These are phyloP conservation scores for Chionodraco myersi DNA, from an alignment of 2,113 vertebrate genomes.

Conservation along the genomic window DNA sequence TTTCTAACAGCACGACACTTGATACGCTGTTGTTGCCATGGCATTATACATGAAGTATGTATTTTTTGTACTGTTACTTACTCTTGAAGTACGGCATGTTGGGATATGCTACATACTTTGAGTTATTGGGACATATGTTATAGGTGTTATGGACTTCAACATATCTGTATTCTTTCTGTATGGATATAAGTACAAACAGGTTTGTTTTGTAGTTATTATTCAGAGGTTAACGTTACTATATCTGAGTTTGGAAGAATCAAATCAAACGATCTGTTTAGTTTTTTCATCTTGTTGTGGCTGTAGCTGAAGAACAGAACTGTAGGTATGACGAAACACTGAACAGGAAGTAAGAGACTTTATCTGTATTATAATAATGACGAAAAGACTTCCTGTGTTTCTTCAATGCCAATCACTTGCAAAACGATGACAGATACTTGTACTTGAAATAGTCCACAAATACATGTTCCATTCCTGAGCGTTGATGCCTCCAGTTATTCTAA, in stretches of 20 bases:
- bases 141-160: not conserved
- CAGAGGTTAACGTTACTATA: not conserved
- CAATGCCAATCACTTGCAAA: not conserved
- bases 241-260: not conserved
- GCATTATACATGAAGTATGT: slow-evolving; percentile 9
- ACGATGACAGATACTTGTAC: not conserved
- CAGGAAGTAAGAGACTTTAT: slow-evolving; percentile 26
- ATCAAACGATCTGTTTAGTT: not conserved
- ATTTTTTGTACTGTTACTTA: slow-evolving; percentile 19
- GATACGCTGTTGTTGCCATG: slow-evolving; percentile 25
- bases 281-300: not conserved
- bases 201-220: not conserved
- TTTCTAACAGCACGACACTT: not conserved
- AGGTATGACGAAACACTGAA: slow-evolving; percentile 44
- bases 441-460: not conserved
- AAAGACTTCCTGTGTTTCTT: not conserved
- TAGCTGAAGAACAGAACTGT: slow-evolving; percentile 18
- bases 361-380: slow-evolving; percentile 9
- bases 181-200: not conserved
- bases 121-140: slow-evolving; percentile 3
- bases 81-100: not conserved
- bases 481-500: too few species aligned
- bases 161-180: slow-evolving; percentile 1
- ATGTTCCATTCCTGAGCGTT: too few species aligned
- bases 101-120: slow-evolving; percentile 1